phyloP scores from a whole-genome alignment of 2,888 invertebrate genomes.

The Morinoia aosen region DNA sequence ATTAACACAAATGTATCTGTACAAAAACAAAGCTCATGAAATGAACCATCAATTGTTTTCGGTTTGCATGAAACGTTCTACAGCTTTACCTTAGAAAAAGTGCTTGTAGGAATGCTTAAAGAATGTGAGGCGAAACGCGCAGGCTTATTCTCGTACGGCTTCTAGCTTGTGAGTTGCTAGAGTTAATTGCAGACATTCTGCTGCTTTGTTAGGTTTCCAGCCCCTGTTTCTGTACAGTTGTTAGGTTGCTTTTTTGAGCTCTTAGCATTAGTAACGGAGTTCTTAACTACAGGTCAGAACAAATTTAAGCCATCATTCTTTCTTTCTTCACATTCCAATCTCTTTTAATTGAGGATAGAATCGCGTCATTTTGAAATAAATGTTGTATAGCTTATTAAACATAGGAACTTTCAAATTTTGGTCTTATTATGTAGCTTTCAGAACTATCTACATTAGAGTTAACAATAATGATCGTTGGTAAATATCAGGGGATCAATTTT shows the following conservation, averaged over 20 bases:
- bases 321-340: neutral
- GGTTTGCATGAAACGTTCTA: neutral
- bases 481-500: neutral
- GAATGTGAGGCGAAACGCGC: neutral
- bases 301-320: neutral
- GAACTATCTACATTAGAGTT: too few relatives aligned
- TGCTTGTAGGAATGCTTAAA: slow-evolving; percentile 10
- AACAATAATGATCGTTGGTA: too few relatives aligned
- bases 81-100: neutral
- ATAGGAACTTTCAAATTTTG: too few relatives aligned
- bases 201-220: neutral
- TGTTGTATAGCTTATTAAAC: neutral
- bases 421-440: too few relatives aligned
- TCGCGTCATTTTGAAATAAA: neutral
- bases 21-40: neutral
- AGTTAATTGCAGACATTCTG: neutral
- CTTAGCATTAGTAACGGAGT: neutral
- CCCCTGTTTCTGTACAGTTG: neutral
- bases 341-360: neutral
- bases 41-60: neutral
- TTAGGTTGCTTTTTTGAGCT: neutral
- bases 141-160: slow-evolving; percentile 9
- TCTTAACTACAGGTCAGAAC: neutral
- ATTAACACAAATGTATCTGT: neutral
- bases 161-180: neutral